Evolutionary conservation across 2,797 vertebrate genomes (phyloP), one percentile per base, ranked within the genome.

Genomic region (Enteromius unitaeniatus): DNA sequence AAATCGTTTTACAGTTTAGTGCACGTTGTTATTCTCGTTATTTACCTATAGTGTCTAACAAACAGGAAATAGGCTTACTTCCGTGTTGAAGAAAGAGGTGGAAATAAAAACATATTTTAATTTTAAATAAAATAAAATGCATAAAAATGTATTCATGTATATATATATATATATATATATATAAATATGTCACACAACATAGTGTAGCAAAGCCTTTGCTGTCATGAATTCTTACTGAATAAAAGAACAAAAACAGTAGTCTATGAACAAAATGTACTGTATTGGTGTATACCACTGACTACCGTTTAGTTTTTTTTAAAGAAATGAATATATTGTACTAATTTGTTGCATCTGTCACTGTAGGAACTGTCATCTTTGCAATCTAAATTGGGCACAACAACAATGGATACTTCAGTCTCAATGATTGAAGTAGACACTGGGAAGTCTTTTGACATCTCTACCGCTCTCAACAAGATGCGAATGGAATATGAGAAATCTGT

Each of bases 391-490:
- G 93, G 92, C 42, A 84, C 90, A 23, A 67, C 88, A 31, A 76
- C 86, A 47, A 88, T 87, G 67, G 91, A 92, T 42, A 93, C 89
- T 5, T 91, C 90, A 15, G 91, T 92, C 26, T 92, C 91, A 23
- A 91, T 93, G 86, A 93, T 93, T 23, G 91, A 92, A 87, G 89
- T 93, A 64, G 92, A 93, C 87, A 92, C 92, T 3, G 88, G 69
- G 19, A 93, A 89, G 84, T 93, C 92, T 28, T 92, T 92, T 42
- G 90, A 93, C 86, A 90, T 93, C 69, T 89, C 92, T 1, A 6
- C 26, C 1, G 91, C 93, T 3, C 90, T 93, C 76, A 91, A 90
- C 78, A 91, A 89, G 82, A 87, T 93, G 64, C 86, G 92, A 31
- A n/a, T 49, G 58, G 90, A 92, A 69, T 92, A 93, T 68, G 90